Conservation (phyloP, 92 coral and sea anemone genomes). For the Nematostella vectensis region DNA sequence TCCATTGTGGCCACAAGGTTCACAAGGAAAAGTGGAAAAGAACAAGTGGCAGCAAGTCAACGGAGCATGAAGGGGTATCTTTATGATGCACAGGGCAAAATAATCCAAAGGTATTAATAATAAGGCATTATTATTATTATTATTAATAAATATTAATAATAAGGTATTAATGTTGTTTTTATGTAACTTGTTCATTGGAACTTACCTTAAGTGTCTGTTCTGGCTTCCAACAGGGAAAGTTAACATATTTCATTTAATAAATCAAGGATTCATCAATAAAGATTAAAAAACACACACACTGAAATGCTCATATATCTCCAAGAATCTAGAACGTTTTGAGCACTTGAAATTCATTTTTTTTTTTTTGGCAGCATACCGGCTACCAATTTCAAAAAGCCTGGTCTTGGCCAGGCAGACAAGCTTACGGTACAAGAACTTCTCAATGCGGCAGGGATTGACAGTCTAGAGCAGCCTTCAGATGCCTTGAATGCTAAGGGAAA, state of each 20-base stretch:
- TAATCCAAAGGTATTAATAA: constrained; percentile 46
- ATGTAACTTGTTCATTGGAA: not conserved
- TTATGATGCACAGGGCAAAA: constrained; percentile 42
- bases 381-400: not conserved
- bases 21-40: constrained; percentile 29
- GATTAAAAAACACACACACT: too few relatives aligned
- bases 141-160: too few relatives aligned
- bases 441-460: constrained; percentile 69
- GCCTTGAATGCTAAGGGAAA: constrained; percentile 94
- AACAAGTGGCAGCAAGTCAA: constrained; percentile 74
- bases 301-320: too few relatives aligned
- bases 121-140: too few relatives aligned
- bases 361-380: constrained; percentile 30
- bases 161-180: too few relatives aligned
- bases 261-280: too few relatives aligned
- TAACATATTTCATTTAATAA: too few relatives aligned
- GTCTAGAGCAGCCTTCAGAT: constrained; percentile 68
- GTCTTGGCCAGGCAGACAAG: constrained; percentile 63
- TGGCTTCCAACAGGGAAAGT: too few relatives aligned
- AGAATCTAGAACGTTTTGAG: too few relatives aligned
- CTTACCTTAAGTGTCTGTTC: too few relatives aligned
- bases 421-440: constrained; percentile 68
- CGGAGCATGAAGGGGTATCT: constrained; percentile 74
- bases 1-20: constrained; percentile 79
- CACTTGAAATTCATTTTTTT: too few relatives aligned